These are phyloP conservation scores for Camptogramma bilineatum DNA, from an alignment of 2,888 invertebrate genomes.

Conservation along the genomic window DNA sequence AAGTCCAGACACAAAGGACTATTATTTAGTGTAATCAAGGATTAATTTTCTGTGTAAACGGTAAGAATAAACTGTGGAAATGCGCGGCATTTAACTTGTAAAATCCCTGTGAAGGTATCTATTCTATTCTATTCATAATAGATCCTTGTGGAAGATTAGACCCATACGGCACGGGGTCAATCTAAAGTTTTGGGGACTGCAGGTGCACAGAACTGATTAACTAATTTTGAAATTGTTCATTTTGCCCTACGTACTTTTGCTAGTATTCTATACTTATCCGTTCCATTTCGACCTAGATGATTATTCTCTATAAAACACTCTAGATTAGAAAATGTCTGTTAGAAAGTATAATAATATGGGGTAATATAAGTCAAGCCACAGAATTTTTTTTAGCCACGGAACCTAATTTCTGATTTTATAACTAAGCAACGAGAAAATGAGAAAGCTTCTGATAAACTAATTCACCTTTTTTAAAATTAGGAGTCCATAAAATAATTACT, in stretches of 20 bases:
- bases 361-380: no score
- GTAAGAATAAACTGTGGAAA: neutral
- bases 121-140: neutral
- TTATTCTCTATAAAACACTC: no score
- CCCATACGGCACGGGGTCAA: conserved; percentile 1
- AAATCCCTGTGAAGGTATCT: neutral
- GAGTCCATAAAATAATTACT: no score
- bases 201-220: neutral
- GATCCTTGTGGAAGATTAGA: neutral
- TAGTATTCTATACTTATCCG: no score
- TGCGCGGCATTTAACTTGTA: neutral
- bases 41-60: neutral
- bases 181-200: conserved; percentile 3
- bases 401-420: no score
- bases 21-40: neutral
- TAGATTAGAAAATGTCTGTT: no score
- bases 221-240: neutral
- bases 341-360: no score
- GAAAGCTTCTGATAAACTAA: no score
- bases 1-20: neutral
- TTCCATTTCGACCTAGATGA: no score
- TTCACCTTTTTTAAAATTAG: no score
- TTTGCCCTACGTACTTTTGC: neutral
- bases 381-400: no score
- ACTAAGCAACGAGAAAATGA: no score